Base-by-base conservation (phyloP, 2,888 invertebrate species). In the Octonoba sinensis region DNA sequence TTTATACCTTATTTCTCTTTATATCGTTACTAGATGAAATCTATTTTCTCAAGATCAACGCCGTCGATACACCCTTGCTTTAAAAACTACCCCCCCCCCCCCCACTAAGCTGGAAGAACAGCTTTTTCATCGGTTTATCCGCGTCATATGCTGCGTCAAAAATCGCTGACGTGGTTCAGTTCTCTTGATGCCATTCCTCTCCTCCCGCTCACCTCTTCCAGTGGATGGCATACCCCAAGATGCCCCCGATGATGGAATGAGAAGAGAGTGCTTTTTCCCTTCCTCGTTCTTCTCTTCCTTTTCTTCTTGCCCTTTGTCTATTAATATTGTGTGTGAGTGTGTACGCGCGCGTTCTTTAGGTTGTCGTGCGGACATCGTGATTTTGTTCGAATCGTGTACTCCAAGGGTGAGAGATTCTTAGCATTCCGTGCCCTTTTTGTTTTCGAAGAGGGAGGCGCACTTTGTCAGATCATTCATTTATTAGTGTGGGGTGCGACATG, bases 131-230 rank as follows among this genome's bases (percentile, higher is more conserved):
- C 24, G 49, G 22, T 65, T 64, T 46, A 65, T 16, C 24, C 65
- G 65, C 65, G 20, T 65, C 65, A 65, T 65, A 65, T 46, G 65
- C n/a, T 65, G 64, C 65, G 65, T 65, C 65, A 16, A 65, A 49
- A 65, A 65, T 22, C 65, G 65, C 65, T 65, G 65, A 65, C 65
- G 44, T 65, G 49, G 49, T 49, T 46, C 49, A 20, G 49, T 18
- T 20, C 65, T 46, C 24, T 49, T 65, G n/a, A 3, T 49, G n/a
- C 51, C 18, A n/a, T 13, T 4, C 54, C 1, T 16, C 20, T 16
- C 54, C 20, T 15, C 54, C 20, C 54, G 16, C 36, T 15, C 36
- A 2, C 44, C n/a, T 36, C 62, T 59, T 59, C 24, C 24, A 22
- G 15, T 15, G 8, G 57, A 57, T 57, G 57, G 20, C 15, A 20